Conservation (phyloP, 2,113 vertebrate genomes). For the Sardina pilchardus region DNA sequence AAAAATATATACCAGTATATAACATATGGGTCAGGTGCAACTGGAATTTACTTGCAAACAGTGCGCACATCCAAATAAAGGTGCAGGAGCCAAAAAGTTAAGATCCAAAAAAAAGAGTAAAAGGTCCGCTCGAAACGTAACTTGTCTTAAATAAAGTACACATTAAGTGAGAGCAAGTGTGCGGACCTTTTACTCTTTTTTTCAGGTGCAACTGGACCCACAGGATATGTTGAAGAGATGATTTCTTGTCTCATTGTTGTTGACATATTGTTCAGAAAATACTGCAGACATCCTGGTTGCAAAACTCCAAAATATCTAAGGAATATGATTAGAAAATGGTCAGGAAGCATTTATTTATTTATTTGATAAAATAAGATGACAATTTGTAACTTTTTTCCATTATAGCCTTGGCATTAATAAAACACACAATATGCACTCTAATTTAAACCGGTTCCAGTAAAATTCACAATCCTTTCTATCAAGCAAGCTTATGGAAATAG, state of each 20-base stretch:
- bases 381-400: background rate
- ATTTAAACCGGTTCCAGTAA: background rate
- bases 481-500: background rate
- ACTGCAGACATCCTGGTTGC: conserved; percentile 73
- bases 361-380: background rate
- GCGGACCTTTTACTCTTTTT: too few relatives aligned
- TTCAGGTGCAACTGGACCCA: background rate
- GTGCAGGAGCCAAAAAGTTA: too few relatives aligned
- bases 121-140: too few relatives aligned
- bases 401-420: background rate
- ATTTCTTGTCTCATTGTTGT: background rate
- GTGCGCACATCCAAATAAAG: too few relatives aligned
- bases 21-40: background rate
- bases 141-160: too few relatives aligned
- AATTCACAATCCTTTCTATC: background rate
- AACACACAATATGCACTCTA: background rate
- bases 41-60: too few relatives aligned
- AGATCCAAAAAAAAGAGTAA: too few relatives aligned
- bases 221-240: background rate
- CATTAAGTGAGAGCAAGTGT: too few relatives aligned
- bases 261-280: conserved; percentile 58
- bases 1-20: background rate
- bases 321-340: conserved; percentile 17
- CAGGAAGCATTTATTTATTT: background rate
- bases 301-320: conserved; percentile 75